Evolutionary conservation across 2,113 vertebrate species (phyloP).

Genomic region (Mus musculus): GRCm39 chr1:168179001-168179500

Average conservation of each 20-base stretch:
- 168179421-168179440: not conserved
- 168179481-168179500: not conserved
- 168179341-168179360: not conserved
- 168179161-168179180: not conserved
- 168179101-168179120: not conserved
- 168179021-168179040: not conserved
- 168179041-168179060: not conserved
- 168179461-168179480: not conserved
- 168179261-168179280: conserved; percentile 33
- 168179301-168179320: conserved; percentile 43
- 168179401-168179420: accelerated
- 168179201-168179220: not conserved
- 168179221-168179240: not conserved
- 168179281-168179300: not conserved
- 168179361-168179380: not conserved
- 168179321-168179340: not conserved
- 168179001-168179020: not conserved
- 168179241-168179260: not conserved
- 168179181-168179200: too few species aligned
- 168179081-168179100: not conserved
- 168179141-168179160: not conserved
- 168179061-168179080: not conserved
- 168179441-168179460: not conserved
- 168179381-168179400: not conserved
- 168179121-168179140: not conserved